phyloP scores from a whole-genome alignment of 1,140 invertebrate genomes.

The Chrysopa pallens region DNA sequence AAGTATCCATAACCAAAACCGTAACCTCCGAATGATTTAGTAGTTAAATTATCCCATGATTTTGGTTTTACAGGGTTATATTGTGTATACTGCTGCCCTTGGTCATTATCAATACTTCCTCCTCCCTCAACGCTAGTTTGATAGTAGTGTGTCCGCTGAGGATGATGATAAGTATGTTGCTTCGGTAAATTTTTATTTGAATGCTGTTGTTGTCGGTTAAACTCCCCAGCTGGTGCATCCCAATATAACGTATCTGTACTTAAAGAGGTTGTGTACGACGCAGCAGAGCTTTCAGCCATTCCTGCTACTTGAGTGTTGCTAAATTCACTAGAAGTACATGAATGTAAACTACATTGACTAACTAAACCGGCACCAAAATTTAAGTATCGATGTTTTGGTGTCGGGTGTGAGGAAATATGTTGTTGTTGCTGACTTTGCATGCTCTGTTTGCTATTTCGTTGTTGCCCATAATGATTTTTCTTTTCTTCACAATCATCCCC shows the following conservation, averaged over 20 bases:
- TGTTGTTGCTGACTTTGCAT: constrained; percentile 14
- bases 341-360: constrained; percentile 63
- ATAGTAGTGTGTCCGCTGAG: constrained; percentile 19
- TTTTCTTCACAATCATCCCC: constrained; percentile 16
- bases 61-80: constrained; percentile 54
- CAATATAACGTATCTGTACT: constrained; percentile 71
- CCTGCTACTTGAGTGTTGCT: constrained; percentile 30
- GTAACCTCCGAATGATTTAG: constrained; percentile 63
- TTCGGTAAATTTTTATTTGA: constrained; percentile 13
- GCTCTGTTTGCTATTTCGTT: constrained; percentile 6
- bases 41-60: constrained; percentile 67
- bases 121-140: constrained; percentile 15
- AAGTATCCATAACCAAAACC: constrained; percentile 69
- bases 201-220: neutral
- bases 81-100: constrained; percentile 31
- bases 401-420: constrained; percentile 12
- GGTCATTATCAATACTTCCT: constrained; percentile 2
- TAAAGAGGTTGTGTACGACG: constrained; percentile 62
- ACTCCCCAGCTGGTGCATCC: constrained; percentile 31
- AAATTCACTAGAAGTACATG: constrained; percentile 58
- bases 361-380: constrained; percentile 40
- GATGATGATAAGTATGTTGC: constrained; percentile 22
- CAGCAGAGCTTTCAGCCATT: constrained; percentile 44
- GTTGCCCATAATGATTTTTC: constrained; percentile 19
- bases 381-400: constrained; percentile 21